These are phyloP conservation scores for Scaptomyza polygonia DNA, from an alignment of 2,888 invertebrate species.

Conservation along the genomic window DNA sequence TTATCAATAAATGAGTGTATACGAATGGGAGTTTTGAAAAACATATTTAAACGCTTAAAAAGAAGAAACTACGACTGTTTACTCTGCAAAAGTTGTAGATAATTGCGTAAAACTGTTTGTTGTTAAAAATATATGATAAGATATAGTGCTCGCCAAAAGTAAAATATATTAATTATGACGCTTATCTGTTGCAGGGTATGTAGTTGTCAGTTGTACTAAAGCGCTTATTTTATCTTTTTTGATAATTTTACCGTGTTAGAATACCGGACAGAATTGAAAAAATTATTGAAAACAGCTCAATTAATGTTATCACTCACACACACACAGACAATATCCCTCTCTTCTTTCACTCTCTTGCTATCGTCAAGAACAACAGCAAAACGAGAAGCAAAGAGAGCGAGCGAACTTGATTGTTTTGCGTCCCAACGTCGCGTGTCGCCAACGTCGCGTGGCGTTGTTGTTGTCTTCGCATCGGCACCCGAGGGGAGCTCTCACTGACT, in stretches of 20 bases:
- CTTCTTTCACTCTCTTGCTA: neutral
- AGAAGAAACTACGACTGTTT: neutral
- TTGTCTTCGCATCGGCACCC: neutral
- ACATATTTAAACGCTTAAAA: no score
- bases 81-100: neutral
- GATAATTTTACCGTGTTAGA: slow-evolving; percentile 20
- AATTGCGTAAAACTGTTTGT: neutral
- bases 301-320: slow-evolving; percentile 36
- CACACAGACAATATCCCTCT: neutral
- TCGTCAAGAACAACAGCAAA: slow-evolving; percentile 15
- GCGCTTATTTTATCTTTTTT: slow-evolving; percentile 14
- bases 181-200: slow-evolving; percentile 14
- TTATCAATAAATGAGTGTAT: neutral
- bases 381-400: neutral
- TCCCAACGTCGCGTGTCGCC: slow-evolving; percentile 8
- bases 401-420: slow-evolving; percentile 22
- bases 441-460: slow-evolving; percentile 31
- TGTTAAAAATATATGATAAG: neutral
- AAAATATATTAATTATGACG: neutral
- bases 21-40: neutral
- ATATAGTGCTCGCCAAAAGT: neutral
- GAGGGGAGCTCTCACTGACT: slow-evolving; percentile 14
- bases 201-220: neutral
- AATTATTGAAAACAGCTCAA: slow-evolving; percentile 30
- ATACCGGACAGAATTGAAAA: slow-evolving; percentile 24